phyloP scores from a whole-genome alignment of 2,797 vertebrate genomes.

The Moxostoma hubbsi region DNA sequence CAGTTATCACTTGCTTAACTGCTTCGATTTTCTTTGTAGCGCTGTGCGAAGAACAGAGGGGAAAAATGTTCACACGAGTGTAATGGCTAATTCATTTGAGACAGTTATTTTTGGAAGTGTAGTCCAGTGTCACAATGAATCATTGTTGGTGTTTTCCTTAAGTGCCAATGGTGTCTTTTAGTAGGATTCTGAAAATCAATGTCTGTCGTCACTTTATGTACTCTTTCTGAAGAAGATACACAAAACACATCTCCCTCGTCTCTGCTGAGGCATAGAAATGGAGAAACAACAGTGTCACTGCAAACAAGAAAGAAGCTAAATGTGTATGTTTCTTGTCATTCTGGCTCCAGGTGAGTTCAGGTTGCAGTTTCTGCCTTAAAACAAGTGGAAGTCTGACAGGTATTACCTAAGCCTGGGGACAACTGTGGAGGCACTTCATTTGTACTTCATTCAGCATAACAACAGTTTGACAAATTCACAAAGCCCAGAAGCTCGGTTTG shows the following conservation, averaged over 20 bases:
- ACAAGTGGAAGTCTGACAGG: constrained; percentile 65
- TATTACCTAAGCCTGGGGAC: constrained; percentile 62
- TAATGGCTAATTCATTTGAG: no score
- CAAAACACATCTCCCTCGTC: constrained; percentile 62
- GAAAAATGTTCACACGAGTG: no score
- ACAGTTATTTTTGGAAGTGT: constrained; percentile 67
- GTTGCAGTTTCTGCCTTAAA: constrained; percentile 55
- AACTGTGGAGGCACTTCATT: constrained; percentile 59
- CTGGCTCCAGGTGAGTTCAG: constrained; percentile 49
- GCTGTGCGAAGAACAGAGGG: no score
- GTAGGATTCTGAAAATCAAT: constrained; percentile 48
- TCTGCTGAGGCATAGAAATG: constrained; percentile 55
- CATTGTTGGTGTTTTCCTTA: constrained; percentile 66
- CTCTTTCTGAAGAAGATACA: constrained; percentile 12
- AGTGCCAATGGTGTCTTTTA: constrained; percentile 65
- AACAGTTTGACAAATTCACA: constrained; percentile 72
- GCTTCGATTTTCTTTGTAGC: no score
- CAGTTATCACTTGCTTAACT: no score
- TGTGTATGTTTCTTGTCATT: constrained; percentile 42
- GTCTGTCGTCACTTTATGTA: background rate
- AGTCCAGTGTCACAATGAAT: constrained; percentile 73
- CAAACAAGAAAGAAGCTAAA: constrained; percentile 44
- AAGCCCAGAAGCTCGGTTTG: constrained; percentile 67
- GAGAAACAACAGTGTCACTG: constrained; percentile 42
- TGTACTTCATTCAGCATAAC: constrained; percentile 68